These are phyloP conservation scores for Columbina picui DNA, from an alignment of 2,113 vertebrate species.

Conservation along the genomic window DNA sequence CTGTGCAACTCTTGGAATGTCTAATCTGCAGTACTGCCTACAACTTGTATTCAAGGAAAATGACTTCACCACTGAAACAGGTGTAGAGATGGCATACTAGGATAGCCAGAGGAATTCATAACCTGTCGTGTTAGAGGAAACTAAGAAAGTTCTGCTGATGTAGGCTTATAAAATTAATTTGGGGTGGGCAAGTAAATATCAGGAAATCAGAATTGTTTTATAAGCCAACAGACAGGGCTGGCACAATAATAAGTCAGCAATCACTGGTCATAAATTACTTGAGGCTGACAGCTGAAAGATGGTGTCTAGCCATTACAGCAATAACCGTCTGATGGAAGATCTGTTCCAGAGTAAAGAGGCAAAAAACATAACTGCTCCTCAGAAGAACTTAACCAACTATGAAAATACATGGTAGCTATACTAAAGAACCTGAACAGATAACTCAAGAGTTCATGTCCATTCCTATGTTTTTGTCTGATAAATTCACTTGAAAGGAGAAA, in stretches of 20 bases:
- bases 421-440: background rate
- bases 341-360: background rate
- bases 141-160: background rate
- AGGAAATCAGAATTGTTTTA: background rate
- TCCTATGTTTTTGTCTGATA: background rate
- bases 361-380: background rate
- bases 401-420: background rate
- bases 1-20: background rate
- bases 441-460: background rate
- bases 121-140: background rate
- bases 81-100: background rate
- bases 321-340: background rate
- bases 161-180: background rate
- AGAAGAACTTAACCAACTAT: background rate
- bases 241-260: background rate
- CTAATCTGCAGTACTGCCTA: background rate
- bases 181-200: background rate
- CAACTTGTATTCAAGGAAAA: background rate
- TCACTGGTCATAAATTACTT: background rate
- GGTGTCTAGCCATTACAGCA: background rate
- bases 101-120: background rate
- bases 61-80: background rate
- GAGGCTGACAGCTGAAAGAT: background rate
- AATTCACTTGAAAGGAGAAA: background rate
- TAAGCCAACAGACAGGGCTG: background rate